Conservation (phyloP, 2,888 invertebrate genomes). For the Argyra leucocephala region DNA sequence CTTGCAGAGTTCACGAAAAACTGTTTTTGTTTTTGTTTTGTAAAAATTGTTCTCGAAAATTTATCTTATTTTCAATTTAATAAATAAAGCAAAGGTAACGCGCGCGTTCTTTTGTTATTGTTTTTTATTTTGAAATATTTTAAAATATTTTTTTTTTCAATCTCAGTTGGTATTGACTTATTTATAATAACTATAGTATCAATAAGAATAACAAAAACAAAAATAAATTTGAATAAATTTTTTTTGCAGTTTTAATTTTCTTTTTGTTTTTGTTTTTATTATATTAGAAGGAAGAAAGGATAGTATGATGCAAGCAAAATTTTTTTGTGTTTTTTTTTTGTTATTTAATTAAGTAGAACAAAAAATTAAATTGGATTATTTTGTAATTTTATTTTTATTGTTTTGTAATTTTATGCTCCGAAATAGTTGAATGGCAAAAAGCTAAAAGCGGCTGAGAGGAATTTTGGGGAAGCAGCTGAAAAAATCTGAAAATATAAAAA, state of each 20-base stretch:
- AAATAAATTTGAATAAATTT: too few relatives aligned
- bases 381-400: neutral
- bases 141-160: too few relatives aligned
- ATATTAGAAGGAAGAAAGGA: neutral
- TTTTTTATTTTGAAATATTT: neutral
- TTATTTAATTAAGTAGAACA: too few relatives aligned
- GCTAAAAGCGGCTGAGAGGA: slow-evolving; percentile 3
- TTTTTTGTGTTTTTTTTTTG: neutral
- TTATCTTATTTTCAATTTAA: neutral
- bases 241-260: neutral
- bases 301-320: neutral
- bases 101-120: neutral
- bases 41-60: neutral
- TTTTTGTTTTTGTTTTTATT: neutral
- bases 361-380: too few relatives aligned
- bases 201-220: neutral
- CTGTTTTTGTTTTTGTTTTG: neutral
- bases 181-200: too few relatives aligned
- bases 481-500: neutral
- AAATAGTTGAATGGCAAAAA: neutral
- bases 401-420: neutral
- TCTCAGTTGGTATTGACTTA: too few relatives aligned
- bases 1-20: too few relatives aligned
- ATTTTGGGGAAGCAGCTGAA: slow-evolving; percentile 2
- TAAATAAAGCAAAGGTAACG: neutral